Evolutionary conservation across 37 sponge, comb jelly and placozoan genomes (phyloP), one percentile per base, ranked within the genome.

Genomic region (Eunapius fragilis): DNA sequence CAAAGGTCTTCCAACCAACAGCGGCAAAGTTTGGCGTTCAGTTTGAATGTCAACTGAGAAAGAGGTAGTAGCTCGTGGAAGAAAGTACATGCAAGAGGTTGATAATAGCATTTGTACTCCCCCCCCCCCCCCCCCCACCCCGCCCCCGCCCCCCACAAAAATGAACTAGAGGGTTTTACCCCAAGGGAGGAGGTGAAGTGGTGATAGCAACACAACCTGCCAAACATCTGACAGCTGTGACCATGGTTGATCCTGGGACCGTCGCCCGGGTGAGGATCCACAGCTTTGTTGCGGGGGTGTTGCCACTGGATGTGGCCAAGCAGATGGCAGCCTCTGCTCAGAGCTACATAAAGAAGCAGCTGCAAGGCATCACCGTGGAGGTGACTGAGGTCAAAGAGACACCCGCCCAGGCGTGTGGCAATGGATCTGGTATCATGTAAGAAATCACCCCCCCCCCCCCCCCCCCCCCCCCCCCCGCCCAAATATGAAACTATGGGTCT

Each of bases 131-230:
- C 68, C 3, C 31, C 75, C 37, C 32, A 37, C 47, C 72, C 25
- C 71, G 41, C 72, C 58, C 3, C 68, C 3, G 27, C 75, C 37
- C 32, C 25, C 47, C 72, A 10, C 71, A 9, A 32, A 70, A 37
- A 12, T 36, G 7, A 58, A 58, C 58, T 17, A 93, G 98, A 78
- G 98, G 98, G 67, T 98, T 92, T 84, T 94, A 86, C 86, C 98
- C 98, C 9, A 92, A 88, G 70, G 98, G 98, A 25, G 89, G 96
- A 0, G 98, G 98, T 22, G 95, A 96, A 71, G 91, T 98, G 25
- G 67, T 70, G 2, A 67, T 94, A 6, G 74, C 74, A 17, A 19
- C 49, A 7, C 87, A 87, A 2, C 96, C 94, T 0, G 33, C 90
- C 25, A 25, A 37, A 5, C 23, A 78, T 25, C 86, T 98, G 37